Percentiles rank a stretch among this genome's conserved stretches.
Conservation (phyloP, 2,888 invertebrate species). For the Drosophila barbarae region DNA sequence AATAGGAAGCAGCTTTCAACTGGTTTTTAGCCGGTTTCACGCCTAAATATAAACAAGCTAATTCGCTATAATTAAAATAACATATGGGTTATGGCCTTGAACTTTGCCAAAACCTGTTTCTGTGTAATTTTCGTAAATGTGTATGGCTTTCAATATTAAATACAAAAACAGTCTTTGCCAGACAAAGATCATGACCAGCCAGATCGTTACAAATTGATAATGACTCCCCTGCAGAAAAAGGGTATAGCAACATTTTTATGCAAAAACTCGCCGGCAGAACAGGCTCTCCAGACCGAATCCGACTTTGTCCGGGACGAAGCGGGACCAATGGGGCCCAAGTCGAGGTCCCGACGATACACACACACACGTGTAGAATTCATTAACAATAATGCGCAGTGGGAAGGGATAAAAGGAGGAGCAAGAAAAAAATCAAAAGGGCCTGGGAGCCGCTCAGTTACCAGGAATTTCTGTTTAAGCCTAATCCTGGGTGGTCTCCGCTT, state of each 20-base stretch:
- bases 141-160: constrained; percentile 2
- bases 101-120: constrained; percentile 18
- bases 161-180: constrained; percentile 1
- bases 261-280: constrained; percentile 53
- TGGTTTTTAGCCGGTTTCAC: constrained; percentile 3
- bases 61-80: constrained; percentile 21
- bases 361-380: constrained; percentile 63
- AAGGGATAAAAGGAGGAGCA: constrained; percentile 14
- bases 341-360: constrained; percentile 27
- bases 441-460: constrained; percentile 43
- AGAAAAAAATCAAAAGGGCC: constrained; percentile 3
- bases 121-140: constrained; percentile 1
- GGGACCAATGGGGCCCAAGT: constrained; percentile 32
- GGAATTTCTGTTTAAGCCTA: constrained; percentile 58
- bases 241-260: constrained; percentile 28
- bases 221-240: constrained; percentile 20
- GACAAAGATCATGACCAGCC: constrained; percentile 2
- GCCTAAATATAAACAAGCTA: constrained; percentile 8
- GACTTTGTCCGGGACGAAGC: constrained; percentile 5
- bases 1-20: constrained; percentile 22
- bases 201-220: constrained; percentile 22
- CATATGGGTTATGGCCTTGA: constrained; percentile 26
- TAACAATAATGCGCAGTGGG: constrained; percentile 64
- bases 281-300: constrained; percentile 35
- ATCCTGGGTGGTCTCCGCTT: constrained; percentile 66